Conservation (phyloP, 2,797 vertebrate species). For the Alcedo quadribrachys region DNA sequence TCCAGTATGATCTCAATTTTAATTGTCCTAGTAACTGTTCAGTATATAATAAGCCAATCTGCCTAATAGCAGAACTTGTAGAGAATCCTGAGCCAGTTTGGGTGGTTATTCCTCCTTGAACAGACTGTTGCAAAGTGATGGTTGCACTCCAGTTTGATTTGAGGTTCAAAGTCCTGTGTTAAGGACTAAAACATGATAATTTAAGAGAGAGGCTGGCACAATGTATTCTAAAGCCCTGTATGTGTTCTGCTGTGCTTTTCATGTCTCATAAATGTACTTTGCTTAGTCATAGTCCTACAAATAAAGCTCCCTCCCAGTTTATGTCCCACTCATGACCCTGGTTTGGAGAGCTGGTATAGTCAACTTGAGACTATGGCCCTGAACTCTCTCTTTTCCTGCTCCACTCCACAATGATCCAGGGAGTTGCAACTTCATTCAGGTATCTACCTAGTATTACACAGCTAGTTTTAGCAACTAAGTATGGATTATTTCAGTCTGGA, state of each 20-base stretch:
- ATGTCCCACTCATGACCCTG: fast-evolving
- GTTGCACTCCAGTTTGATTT: background rate
- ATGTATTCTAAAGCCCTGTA: background rate
- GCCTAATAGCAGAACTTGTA: background rate
- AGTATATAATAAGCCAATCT: background rate
- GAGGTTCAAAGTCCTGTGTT: background rate
- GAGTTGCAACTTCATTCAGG: background rate
- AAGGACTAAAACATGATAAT: background rate
- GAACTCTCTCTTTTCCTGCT: background rate
- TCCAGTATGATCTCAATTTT: background rate
- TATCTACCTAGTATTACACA: no score
- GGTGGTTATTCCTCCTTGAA: background rate
- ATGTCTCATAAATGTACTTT: background rate
- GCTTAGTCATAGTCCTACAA: background rate
- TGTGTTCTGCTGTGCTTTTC: background rate
- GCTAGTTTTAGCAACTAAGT: no score
- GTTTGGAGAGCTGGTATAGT: background rate
- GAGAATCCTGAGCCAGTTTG: background rate
- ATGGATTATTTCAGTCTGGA: no score
- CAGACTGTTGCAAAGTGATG: background rate
- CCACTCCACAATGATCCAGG: background rate
- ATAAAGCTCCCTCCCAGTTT: background rate
- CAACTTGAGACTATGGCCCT: background rate
- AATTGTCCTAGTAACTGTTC: background rate
- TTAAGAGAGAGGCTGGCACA: background rate